A percentile compares a stretch with the other conserved stretches of the same genome.
phyloP scores from a whole-genome alignment of 2,888 invertebrate species.

The Zonitis immaculata region DNA sequence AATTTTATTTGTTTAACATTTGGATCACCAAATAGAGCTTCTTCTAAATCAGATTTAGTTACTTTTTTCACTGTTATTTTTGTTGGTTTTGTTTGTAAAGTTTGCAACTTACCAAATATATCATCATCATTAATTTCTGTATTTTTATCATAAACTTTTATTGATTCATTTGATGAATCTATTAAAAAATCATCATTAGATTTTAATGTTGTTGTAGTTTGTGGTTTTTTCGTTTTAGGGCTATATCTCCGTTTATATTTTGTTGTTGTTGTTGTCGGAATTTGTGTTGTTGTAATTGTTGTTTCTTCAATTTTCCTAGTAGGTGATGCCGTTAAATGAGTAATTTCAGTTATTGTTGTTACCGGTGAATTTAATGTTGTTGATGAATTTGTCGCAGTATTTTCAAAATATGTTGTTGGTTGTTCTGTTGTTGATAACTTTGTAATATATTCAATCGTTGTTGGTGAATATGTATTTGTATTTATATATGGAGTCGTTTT shows the following conservation, averaged over 20 bases:
- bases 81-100: constrained; percentile 8
- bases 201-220: constrained; percentile 20
- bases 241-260: constrained; percentile 2
- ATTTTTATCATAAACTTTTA: constrained; percentile 11
- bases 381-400: neutral
- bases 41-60: constrained; percentile 28
- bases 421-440: neutral
- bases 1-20: constrained; percentile 12
- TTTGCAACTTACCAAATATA: constrained; percentile 32
- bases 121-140: constrained; percentile 33
- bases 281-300: constrained; percentile 10
- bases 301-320: neutral
- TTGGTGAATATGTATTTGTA: neutral
- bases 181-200: constrained; percentile 21
- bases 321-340: neutral
- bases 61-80: constrained; percentile 19
- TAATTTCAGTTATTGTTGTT: constrained; percentile 6
- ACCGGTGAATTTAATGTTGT: neutral
- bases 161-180: constrained; percentile 15
- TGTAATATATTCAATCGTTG: neutral
- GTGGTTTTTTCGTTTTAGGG: constrained; percentile 10
- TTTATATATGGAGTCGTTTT: neutral
- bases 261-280: constrained; percentile 9
- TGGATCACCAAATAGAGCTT: constrained; percentile 28
- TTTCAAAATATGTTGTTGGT: neutral